Base-by-base conservation (phyloP, 2,888 invertebrate species). In the Drosophila emarginata region DNA sequence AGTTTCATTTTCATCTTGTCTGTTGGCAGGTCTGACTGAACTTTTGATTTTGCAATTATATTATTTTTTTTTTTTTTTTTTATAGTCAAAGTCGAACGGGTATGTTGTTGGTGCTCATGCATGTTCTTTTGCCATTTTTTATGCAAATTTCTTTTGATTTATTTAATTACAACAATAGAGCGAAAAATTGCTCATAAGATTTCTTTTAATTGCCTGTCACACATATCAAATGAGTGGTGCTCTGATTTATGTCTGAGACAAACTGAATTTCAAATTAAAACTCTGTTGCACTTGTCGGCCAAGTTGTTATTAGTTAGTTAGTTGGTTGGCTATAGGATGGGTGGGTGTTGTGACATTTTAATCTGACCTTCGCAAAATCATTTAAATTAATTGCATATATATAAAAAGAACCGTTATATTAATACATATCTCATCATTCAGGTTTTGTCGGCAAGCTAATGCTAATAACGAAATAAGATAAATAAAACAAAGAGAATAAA, bases 121-220 rank as follows among this genome's bases (percentile, higher is more conserved):
- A 67, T 73, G 67, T 74, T 66, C 82, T 87, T 81, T 81, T 63
- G 81, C 58, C 72, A 60, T 28, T 66, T 12, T 54, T 53, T 14
- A 62, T 54, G 36, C 9, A 40, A 54, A 50, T 58, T 57, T 52
- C 45, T 45, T 45, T 45, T 45, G 45, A 59, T 60, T 73, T 64
- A 61, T 83, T 50, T 60, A 71, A 68, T 77, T 67, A 61, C 69
- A 74, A 67, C 52, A 76, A 76, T 61, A 40, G 61, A 52, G 68
- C 68, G 45, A 45, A 45, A 45, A 79, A 79, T 79, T 81, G 69
- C 62, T 72, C 58, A 57, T 40, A 65, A 62, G 21, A 65, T 60
- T 32, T 32, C n/a, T 68, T 79, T 83, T 83, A 83, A 83, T 83
- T 83, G 87, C 72, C 62, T 69, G 80, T 80, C 88, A 64, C 87